These are phyloP conservation scores for Megaustenia siamemsis DNA, from an alignment of 2,888 invertebrate genomes.

Conservation along the genomic window DNA sequence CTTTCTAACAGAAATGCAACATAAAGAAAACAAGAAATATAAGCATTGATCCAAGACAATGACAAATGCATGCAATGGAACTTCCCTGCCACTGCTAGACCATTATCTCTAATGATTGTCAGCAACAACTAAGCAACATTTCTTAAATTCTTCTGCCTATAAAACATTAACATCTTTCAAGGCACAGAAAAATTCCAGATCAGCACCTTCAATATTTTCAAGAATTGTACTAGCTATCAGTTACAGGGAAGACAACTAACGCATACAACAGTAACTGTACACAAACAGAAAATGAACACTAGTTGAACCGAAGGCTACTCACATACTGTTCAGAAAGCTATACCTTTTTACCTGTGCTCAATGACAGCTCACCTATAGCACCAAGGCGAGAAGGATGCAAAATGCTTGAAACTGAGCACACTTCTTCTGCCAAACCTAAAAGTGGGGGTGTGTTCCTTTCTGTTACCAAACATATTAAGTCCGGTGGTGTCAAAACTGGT, in stretches of 20 bases:
- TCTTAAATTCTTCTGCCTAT: not conserved
- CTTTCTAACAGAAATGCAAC: not conserved
- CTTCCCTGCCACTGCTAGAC: slow-evolving; percentile 26
- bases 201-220: not conserved
- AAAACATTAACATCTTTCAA: not conserved
- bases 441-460: slow-evolving; percentile 50
- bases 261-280: not conserved
- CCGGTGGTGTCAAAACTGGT: slow-evolving; percentile 36
- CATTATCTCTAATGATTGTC: not conserved
- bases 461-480: not conserved
- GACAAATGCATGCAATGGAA: slow-evolving; percentile 10
- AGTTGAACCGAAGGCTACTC: slow-evolving; percentile 23
- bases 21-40: not conserved
- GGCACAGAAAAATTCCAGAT: not conserved
- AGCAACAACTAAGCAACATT: not conserved
- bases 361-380: slow-evolving; percentile 51
- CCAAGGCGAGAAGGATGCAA: slow-evolving; percentile 34
- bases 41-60: not conserved
- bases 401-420: slow-evolving; percentile 41
- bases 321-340: slow-evolving; percentile 52
- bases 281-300: slow-evolving; percentile 17
- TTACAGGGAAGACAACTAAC: slow-evolving; percentile 10
- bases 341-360: slow-evolving; percentile 60
- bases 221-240: not conserved
- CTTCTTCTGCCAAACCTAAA: slow-evolving; percentile 50